Evolutionary conservation across 2,888 invertebrate species (phyloP), one percentile per base, ranked within the genome.

Genomic region (Drosophila colorata): DNA sequence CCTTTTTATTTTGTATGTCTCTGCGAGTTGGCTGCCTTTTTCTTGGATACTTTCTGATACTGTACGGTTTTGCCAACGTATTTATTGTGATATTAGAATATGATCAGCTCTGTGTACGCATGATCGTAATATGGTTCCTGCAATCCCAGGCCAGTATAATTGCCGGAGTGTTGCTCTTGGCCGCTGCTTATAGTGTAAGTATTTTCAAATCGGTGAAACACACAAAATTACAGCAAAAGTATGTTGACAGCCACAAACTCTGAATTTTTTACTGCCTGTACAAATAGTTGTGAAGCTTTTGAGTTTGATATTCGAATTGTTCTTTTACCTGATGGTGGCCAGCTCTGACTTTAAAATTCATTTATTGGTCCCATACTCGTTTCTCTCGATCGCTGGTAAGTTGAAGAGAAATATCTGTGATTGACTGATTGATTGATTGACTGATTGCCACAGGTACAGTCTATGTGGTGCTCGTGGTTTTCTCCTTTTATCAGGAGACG

Each of bases 251-350:
- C 46, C 49, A 3, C 8, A 25, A 0, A 11, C 47, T 13, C 31
- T 64, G 0, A 35, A 40, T 2, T 47, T 33, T 18, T 16, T 73
- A 7, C 8, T 82, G 1, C 82, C 82, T 0, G 14, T 85, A 5
- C 75, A 78, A 37, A 65, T 80, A 35, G 69, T 83, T 5, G 25
- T 67, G 1, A 69, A 72, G 23, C 18, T 83, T 0, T 3, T 5
- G 1, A 68, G 69, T 11, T 51, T 82, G 11, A 72, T 82, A 5
- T 0, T 78, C 5, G 80, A 82, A 43, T 38, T 78, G 41, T n/a
- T 63, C 1, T 70, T 63, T 20, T 75, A 78, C 38, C 38, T 83
- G 13, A 1, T 55, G 16, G 23, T 73, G 16, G 41, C 53, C 1
- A 46, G 44, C n/a, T 1, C 0, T 1, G 2, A 3, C 0, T 2